A percentile compares a stretch with the other conserved stretches of the same genome.
Evolutionary conservation across 2,797 vertebrate species (phyloP).

Genomic region (Adelosebastes latens): DNA sequence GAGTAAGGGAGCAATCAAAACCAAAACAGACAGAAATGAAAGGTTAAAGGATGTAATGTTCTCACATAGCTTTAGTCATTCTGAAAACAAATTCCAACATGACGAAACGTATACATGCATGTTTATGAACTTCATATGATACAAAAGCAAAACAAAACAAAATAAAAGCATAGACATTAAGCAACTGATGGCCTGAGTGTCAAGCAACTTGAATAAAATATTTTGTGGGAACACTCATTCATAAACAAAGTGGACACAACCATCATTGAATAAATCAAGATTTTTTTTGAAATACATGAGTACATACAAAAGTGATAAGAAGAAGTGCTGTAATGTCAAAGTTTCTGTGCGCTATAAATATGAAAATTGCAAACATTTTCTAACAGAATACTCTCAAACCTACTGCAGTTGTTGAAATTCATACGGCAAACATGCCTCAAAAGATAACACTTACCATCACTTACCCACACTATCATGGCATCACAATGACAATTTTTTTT

Average conservation of each 20-base stretch:
- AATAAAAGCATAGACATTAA: slow-evolving; percentile 43
- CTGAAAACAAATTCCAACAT: slow-evolving; percentile 64
- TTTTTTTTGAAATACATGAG: slow-evolving; percentile 43
- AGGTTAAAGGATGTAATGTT: slow-evolving; percentile 72
- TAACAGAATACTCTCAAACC: slow-evolving; percentile 39
- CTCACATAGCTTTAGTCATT: slow-evolving; percentile 73
- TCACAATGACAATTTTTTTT: slow-evolving; percentile 36
- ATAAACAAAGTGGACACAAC: slow-evolving; percentile 51
- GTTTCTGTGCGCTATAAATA: slow-evolving; percentile 50
- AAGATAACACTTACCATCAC: slow-evolving; percentile 23
- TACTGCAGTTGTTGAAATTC: slow-evolving; percentile 36
- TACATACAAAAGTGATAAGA: slow-evolving; percentile 55
- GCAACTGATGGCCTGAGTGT: slow-evolving; percentile 44
- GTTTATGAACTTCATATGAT: slow-evolving; percentile 63
- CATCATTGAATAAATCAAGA: slow-evolving; percentile 48
- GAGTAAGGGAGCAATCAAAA: slow-evolving; percentile 70
- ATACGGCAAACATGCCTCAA: slow-evolving; percentile 18
- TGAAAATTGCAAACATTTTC: slow-evolving; percentile 39
- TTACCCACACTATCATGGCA: slow-evolving; percentile 37
- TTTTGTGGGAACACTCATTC: slow-evolving; percentile 49
- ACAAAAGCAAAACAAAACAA: slow-evolving; percentile 45
- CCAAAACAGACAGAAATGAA: slow-evolving; percentile 67
- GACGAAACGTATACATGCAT: slow-evolving; percentile 68
- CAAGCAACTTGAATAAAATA: slow-evolving; percentile 40
- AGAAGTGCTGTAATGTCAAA: slow-evolving; percentile 36